Evolutionary conservation across 1,140 invertebrate species (phyloP).

Genomic region (Hydropsyche tenuis): DNA sequence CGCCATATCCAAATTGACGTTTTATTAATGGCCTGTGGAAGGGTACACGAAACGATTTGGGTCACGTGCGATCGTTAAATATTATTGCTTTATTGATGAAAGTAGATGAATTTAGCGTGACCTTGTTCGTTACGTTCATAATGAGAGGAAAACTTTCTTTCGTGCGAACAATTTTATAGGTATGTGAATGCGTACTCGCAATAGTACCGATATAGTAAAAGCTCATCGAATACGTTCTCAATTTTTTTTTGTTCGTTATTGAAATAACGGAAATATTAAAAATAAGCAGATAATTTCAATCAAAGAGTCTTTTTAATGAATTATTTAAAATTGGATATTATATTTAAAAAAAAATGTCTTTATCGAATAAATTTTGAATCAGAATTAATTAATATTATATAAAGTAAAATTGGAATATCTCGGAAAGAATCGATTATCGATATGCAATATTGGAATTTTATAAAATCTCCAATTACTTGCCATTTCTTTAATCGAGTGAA

Average conservation of each 20-base stretch:
- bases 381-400: not conserved
- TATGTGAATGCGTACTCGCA: slow-evolving; percentile 1
- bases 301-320: too few species aligned
- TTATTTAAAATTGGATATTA: not conserved
- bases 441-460: too few species aligned
- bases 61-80: slow-evolving; percentile 1
- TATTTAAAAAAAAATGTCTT: not conserved
- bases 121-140: slow-evolving; percentile 26
- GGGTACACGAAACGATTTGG: not conserved
- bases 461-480: too few species aligned
- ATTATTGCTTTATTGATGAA: slow-evolving; percentile 31
- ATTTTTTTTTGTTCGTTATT: too few species aligned
- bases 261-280: too few species aligned
- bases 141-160: slow-evolving; percentile 31
- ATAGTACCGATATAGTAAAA: too few species aligned
- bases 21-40: not conserved
- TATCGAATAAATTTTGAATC: not conserved
- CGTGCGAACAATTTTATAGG: slow-evolving; percentile 6
- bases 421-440: too few species aligned
- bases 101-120: slow-evolving; percentile 25
- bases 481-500: too few species aligned
- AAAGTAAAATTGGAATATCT: too few species aligned
- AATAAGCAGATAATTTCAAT: too few species aligned
- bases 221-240: too few species aligned
- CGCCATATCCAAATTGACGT: not conserved